Evolutionary conservation across 1,140 invertebrate species (phyloP).

Genomic region (Whitmania pigra): DNA sequence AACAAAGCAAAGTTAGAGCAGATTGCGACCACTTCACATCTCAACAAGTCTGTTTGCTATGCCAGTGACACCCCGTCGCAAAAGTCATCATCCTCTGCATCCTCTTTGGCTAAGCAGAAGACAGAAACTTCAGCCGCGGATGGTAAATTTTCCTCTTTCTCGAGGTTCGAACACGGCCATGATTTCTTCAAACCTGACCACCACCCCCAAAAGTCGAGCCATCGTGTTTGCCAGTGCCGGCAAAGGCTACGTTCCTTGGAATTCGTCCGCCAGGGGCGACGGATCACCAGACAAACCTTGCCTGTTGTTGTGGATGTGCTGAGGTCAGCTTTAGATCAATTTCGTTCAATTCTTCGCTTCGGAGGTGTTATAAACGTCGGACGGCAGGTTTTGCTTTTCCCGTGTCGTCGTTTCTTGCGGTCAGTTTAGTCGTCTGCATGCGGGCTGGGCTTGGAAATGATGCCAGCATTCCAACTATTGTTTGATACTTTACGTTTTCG

Average conservation of each 20-base stretch:
- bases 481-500: too few species aligned
- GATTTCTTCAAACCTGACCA: neutral
- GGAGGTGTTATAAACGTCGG: neutral
- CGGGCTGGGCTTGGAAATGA: too few species aligned
- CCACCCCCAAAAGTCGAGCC: neutral
- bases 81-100: neutral
- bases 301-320: conserved; percentile 22
- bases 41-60: neutral
- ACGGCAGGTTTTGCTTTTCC: too few species aligned
- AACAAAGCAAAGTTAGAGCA: too few species aligned
- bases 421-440: too few species aligned
- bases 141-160: neutral
- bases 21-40: neutral
- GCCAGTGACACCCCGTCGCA: neutral
- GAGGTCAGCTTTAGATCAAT: neutral
- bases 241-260: conserved; percentile 23
- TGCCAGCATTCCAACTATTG: too few species aligned
- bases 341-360: neutral
- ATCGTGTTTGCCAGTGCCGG: conserved; percentile 19
- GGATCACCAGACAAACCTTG: conserved; percentile 16
- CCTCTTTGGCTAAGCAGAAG: neutral
- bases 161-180: neutral
- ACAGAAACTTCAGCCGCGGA: neutral
- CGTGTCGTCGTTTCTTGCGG: too few species aligned
- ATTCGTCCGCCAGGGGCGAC: neutral